phyloP scores from a whole-genome alignment of 2,797 vertebrate genomes.

The Columba guinea region DNA sequence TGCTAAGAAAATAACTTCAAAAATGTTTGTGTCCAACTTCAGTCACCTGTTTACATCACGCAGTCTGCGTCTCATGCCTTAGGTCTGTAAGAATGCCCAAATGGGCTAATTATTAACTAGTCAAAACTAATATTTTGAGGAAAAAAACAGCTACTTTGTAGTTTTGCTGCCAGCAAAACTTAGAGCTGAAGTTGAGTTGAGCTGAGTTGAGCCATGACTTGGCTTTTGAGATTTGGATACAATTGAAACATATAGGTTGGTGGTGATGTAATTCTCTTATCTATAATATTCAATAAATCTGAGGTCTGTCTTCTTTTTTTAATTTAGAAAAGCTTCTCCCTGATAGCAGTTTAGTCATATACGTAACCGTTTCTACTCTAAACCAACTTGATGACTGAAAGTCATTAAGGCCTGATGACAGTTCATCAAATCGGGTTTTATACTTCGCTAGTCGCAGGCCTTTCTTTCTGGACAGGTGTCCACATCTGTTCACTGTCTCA shows the following conservation, averaged over 20 bases:
- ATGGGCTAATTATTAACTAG: not conserved
- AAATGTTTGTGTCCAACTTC: not conserved
- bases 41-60: not conserved
- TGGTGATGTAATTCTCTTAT: not conserved
- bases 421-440: not conserved
- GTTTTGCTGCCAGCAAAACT: not conserved
- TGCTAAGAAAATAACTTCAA: not conserved
- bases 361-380: fast-evolving
- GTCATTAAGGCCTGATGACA: not conserved
- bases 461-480: not conserved
- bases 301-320: not conserved
- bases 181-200: not conserved
- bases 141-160: not conserved
- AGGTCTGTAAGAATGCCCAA: not conserved
- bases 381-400: not conserved
- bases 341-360: not conserved
- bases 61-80: not conserved
- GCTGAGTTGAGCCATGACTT: not conserved
- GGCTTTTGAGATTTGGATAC: not conserved
- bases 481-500: not conserved
- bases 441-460: not conserved
- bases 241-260: not conserved
- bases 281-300: not conserved
- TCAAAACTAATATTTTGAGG: not conserved
- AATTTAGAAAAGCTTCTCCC: not conserved